Base-by-base conservation (phyloP, 1,140 invertebrate species). In the Drosophila repleta region DNA sequence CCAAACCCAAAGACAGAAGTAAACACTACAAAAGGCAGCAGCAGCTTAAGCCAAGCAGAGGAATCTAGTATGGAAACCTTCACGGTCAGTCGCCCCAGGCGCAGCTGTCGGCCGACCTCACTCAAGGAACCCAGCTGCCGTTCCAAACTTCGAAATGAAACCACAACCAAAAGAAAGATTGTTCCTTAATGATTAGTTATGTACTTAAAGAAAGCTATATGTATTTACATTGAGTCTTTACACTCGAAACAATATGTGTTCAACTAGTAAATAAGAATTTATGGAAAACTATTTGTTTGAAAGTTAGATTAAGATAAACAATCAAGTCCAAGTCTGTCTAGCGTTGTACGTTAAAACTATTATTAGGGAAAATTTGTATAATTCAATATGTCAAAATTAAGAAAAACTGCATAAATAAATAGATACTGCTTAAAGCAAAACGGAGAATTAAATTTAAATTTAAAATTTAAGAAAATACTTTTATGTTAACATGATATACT, bases 141-240 rank as follows among this genome's bases (percentile, higher is more conserved):
- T 5, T 1, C 0, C 0, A 89, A 89, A 49, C 0, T 89, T 37
- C 70, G 84, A 2, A 84, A 72, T 43, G 39, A 68, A 21, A n/a
- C 4, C 10, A 10, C 11, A 21, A 5, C 20, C 4, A 46, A 46
- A 21, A 8, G 29, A 29, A 1, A 29, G 8, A 8, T 5, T 26
- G 4, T 26, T 26, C 0, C 24, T 29, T 13, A 13, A 6, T 15
- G 29, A 3, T 4, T 17, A 21, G 11, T 15, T 39, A 11, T 11
- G 2, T 35, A 35, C 10, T 43, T 1, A 43, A 15, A n/a, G n/a
- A 17, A 43, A 17, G 4, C 32, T 3, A 35, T 35, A 35, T 35
- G 32, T 35, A 35, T 35, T 35, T 35, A 13, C 2, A 35, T 32
- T 35, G 32, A 35, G 32, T 10, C 32, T 35, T 35, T 35, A 35